A percentile compares a stretch with the other conserved stretches of the same genome.
Conservation (phyloP, 2,113 vertebrate species). For the Callionymus lyra region DNA sequence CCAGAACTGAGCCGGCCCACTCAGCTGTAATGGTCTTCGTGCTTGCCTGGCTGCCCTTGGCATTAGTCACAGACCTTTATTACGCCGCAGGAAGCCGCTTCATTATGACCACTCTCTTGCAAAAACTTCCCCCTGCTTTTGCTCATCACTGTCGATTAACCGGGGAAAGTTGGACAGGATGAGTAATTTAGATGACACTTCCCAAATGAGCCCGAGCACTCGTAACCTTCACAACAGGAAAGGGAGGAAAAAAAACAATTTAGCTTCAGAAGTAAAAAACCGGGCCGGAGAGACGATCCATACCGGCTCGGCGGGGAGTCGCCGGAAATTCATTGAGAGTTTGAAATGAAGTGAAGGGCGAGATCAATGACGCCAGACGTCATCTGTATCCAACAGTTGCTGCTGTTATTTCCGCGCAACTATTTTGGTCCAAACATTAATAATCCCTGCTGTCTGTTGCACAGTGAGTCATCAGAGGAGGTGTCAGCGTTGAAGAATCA, state of each 20-base stretch:
- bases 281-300: slow-evolving; percentile 8
- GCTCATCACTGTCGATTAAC: slow-evolving; percentile 47
- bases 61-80: slow-evolving; percentile 56
- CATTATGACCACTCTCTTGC: slow-evolving; percentile 38
- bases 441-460: slow-evolving; percentile 52
- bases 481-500: slow-evolving; percentile 46
- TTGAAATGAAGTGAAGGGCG: slow-evolving; percentile 14
- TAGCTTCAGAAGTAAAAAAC: slow-evolving; percentile 15
- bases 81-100: slow-evolving; percentile 49
- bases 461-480: slow-evolving; percentile 53
- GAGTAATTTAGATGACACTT: slow-evolving; percentile 21
- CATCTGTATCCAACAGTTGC: slow-evolving; percentile 51
- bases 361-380: slow-evolving; percentile 38
- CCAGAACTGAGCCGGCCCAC: slow-evolving; percentile 34
- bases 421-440: slow-evolving; percentile 63
- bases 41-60: slow-evolving; percentile 53
- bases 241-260: slow-evolving; percentile 13
- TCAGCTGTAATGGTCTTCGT: slow-evolving; percentile 54
- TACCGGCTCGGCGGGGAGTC: slow-evolving; percentile 11
- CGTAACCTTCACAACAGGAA: slow-evolving; percentile 18
- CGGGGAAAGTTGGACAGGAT: slow-evolving; percentile 43
- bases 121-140: slow-evolving; percentile 34
- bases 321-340: slow-evolving; percentile 31
- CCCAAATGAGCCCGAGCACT: slow-evolving; percentile 36
- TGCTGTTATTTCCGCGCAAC: slow-evolving; percentile 48